A percentile compares a stretch with the other conserved stretches of the same genome.
phyloP scores from a whole-genome alignment of 2,888 invertebrate species.

The Aporophyla lueneburgensis region DNA sequence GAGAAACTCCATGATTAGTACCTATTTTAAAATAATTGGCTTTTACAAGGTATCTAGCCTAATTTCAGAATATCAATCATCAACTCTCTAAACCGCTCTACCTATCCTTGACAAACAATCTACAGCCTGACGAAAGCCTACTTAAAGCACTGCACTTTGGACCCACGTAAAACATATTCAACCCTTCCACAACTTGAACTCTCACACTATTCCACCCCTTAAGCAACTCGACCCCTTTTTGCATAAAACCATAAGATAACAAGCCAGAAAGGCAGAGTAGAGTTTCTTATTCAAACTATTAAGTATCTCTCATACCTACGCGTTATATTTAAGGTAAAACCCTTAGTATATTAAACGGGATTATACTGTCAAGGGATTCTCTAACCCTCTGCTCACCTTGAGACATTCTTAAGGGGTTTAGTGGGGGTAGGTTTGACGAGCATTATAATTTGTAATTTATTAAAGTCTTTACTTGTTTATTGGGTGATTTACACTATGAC shows the following conservation, averaged over 20 bases:
- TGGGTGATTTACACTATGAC: background rate
- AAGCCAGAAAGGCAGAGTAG: background rate
- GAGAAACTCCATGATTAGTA: too few relatives aligned
- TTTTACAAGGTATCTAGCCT: too few relatives aligned
- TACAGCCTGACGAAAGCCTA: background rate
- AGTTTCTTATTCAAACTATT: constrained; percentile 60
- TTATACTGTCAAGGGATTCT: constrained; percentile 70
- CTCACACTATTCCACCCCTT: background rate
- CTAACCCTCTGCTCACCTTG: constrained; percentile 65
- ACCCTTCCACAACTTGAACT: constrained; percentile 14
- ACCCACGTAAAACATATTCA: constrained; percentile 27
- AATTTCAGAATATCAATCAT: too few relatives aligned
- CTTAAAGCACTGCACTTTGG: constrained; percentile 15
- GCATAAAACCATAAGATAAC: constrained; percentile 44
- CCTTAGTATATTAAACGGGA: constrained; percentile 70
- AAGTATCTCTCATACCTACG: constrained; percentile 49
- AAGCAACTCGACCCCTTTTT: constrained; percentile 37
- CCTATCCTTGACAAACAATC: background rate
- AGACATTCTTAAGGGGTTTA: constrained; percentile 59
- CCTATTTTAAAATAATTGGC: too few relatives aligned
- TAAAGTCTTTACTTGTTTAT: background rate
- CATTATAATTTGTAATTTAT: constrained; percentile 25
- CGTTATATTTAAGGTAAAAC: constrained; percentile 60
- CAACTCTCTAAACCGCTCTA: too few relatives aligned
- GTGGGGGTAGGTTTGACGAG: constrained; percentile 24